Conservation (phyloP, 2,888 invertebrate species). For the Catocala sponsa region DNA sequence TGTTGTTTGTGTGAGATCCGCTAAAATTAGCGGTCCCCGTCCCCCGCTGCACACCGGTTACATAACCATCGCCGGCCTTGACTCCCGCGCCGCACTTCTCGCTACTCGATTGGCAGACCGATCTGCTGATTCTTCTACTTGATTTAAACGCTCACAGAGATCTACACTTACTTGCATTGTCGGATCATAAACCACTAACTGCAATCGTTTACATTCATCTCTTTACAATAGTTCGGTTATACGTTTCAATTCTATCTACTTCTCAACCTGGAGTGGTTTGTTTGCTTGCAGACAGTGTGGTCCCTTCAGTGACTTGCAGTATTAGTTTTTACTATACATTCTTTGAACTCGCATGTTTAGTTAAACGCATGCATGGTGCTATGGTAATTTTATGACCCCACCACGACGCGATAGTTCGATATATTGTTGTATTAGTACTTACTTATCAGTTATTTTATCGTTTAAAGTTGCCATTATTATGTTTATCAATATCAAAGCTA, state of each 20-base stretch:
- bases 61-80: constrained; percentile 84
- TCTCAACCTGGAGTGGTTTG: constrained; percentile 26
- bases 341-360: constrained; percentile 38
- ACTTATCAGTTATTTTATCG: constrained; percentile 19
- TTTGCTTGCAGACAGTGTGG: constrained; percentile 15
- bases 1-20: constrained; percentile 79
- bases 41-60: constrained; percentile 76
- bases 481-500: constrained; percentile 13
- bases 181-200: constrained; percentile 21
- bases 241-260: constrained; percentile 28
- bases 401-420: constrained; percentile 18
- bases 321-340: constrained; percentile 53
- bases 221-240: constrained; percentile 10
- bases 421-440: constrained; percentile 15
- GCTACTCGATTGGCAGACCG: constrained; percentile 65
- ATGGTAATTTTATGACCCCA: constrained; percentile 51
- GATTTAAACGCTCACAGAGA: constrained; percentile 31
- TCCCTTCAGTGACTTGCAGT: constrained; percentile 57
- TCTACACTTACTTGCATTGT: constrained; percentile 43
- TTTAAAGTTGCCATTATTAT: constrained; percentile 13
- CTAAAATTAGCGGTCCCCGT: constrained; percentile 81
- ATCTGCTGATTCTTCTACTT: constrained; percentile 55
- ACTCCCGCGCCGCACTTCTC: constrained; percentile 82
- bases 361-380: constrained; percentile 42
- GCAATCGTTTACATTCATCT: constrained; percentile 24